Conservation (phyloP, 2,888 invertebrate genomes). For the Ornithoptera alexandrae region DNA sequence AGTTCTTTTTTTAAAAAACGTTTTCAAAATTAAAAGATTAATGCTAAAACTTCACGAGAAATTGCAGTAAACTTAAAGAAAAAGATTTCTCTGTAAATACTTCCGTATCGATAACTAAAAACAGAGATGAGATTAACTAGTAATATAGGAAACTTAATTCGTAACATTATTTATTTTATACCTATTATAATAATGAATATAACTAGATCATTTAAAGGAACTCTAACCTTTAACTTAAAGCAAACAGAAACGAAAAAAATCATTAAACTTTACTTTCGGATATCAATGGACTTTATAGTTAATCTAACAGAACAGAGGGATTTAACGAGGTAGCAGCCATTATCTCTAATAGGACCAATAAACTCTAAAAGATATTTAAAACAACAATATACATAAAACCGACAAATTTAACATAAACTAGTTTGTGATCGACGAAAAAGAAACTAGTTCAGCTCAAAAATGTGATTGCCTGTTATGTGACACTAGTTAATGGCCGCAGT, state of each 20-base stretch:
- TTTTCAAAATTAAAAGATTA: neutral
- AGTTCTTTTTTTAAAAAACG: neutral
- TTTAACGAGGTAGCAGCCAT: neutral
- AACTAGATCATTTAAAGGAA: too few relatives aligned
- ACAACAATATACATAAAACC: neutral
- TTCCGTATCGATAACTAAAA: neutral
- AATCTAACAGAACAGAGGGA: neutral
- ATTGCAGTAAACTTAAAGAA: neutral
- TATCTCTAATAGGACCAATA: neutral
- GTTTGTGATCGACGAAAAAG: conserved; percentile 1
- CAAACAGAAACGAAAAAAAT: too few relatives aligned
- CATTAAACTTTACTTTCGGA: too few relatives aligned
- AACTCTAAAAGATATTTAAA: neutral
- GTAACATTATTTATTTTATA: too few relatives aligned
- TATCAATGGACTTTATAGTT: too few relatives aligned
- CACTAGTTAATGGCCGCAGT: too few relatives aligned
- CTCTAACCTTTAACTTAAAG: too few relatives aligned
- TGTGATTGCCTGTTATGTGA: too few relatives aligned
- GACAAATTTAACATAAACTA: conserved; percentile 1
- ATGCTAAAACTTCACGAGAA: too few relatives aligned
- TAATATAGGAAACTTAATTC: neutral
- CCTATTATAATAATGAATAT: too few relatives aligned
- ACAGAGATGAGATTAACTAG: neutral
- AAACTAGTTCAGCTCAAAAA: too few relatives aligned
- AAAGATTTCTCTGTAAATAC: neutral